Evolutionary conservation across 2,888 invertebrate genomes (phyloP).

Genomic region (Andricus curvator): DNA sequence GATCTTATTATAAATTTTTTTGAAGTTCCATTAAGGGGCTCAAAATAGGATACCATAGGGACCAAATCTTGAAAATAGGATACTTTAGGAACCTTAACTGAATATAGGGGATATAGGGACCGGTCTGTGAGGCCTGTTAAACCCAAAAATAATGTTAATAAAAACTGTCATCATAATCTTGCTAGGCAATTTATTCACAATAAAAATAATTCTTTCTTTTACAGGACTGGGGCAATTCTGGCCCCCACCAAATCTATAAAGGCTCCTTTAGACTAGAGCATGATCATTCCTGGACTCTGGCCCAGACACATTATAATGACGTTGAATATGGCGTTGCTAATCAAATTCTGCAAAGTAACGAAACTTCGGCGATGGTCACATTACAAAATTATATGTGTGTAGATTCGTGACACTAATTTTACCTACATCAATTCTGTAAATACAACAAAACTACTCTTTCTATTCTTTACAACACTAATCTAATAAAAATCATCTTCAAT

Average conservation of each 20-base stretch:
- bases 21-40: no score
- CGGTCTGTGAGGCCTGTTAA: no score
- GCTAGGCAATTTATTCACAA: slow-evolving; percentile 67
- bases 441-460: not conserved
- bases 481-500: not conserved
- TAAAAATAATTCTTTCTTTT: slow-evolving; percentile 52
- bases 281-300: slow-evolving; percentile 86
- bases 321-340: slow-evolving; percentile 62
- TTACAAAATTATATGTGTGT: slow-evolving; percentile 55
- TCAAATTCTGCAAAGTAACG: slow-evolving; percentile 55
- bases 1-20: no score
- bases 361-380: slow-evolving; percentile 49
- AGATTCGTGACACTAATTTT: slow-evolving; percentile 40
- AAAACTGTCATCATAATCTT: not conserved
- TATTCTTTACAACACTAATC: not conserved
- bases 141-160: no score
- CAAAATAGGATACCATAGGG: no score
- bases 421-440: not conserved
- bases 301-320: slow-evolving; percentile 76
- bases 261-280: slow-evolving; percentile 85
- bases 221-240: slow-evolving; percentile 85
- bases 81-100: no score
- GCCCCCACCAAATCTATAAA: slow-evolving; percentile 81
- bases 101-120: no score
- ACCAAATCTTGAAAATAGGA: no score